Evolutionary conservation across 2,797 vertebrate genomes (phyloP).

Genomic region (Falco naumanni): DNA sequence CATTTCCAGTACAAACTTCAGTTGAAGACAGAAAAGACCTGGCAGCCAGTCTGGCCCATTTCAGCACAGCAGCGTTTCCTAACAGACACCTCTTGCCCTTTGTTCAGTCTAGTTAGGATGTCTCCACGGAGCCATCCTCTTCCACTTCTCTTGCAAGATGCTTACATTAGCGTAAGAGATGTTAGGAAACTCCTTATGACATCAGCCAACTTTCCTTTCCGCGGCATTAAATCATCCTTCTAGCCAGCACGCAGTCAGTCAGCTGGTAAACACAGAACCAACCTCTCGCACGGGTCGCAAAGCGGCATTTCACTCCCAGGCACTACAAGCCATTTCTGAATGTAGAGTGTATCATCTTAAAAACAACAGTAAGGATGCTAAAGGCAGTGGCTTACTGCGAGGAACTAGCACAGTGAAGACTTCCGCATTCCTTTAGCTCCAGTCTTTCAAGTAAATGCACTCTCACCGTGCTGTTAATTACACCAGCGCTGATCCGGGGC

Average conservation of each 20-base stretch:
- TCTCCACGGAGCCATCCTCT: not conserved
- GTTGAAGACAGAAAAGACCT: not conserved
- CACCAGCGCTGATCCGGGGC: not conserved
- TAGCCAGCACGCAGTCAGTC: not conserved
- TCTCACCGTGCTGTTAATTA: not conserved
- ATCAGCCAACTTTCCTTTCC: not conserved
- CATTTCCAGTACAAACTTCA: not conserved
- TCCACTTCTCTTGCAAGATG: not conserved
- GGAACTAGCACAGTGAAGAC: not conserved
- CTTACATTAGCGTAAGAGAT: fast-evolving
- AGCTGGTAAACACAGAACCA: not conserved
- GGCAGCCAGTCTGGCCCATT: not conserved
- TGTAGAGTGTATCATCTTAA: not conserved
- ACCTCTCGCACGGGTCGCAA: not conserved
- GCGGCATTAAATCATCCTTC: not conserved
- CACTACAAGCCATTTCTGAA: not conserved
- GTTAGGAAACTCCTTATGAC: not conserved
- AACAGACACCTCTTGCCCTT: not conserved
- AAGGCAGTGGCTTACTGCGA: not conserved
- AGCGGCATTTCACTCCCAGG: not conserved
- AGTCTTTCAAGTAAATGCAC: not conserved
- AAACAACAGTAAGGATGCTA: not conserved
- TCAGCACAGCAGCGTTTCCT: not conserved
- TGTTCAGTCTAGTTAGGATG: not conserved
- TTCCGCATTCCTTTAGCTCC: not conserved